Base-by-base conservation (phyloP, 2,113 vertebrate species). In the Benitochromis conjunctus region DNA sequence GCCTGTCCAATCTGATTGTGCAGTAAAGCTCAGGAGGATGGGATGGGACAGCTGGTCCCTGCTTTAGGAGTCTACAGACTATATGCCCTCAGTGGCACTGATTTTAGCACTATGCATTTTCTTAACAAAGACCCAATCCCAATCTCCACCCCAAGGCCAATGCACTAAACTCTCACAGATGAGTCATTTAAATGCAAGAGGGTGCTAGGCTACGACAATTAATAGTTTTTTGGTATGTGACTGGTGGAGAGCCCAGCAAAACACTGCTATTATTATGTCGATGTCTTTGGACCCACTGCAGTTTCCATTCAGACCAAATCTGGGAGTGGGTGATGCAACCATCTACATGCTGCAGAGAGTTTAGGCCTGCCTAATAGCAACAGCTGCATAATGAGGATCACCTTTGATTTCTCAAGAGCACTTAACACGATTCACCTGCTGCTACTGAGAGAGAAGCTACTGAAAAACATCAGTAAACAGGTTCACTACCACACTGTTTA, bases 1-100 rank as follows among this genome's bases (percentile, higher is more conserved):
- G 66, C 51, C 80, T 89, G 90, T 91, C 87, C 16, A 10, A 86
- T 84, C 78, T 54, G 2, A 88, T 92, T 19, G 19, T 19, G 55
- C 87, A 21, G 26, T 21, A 13, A 76, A 81, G 29, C 85, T 82
- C 57, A 5, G 31, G 58, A 82, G 81, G 80, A 80, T 29, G 31
- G 11, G 53, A 19, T 5, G 54, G 88, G 82, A 85, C 90, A 53
- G 77, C 69, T 21, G 84, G 55, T 80, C 38, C 38, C 48, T 57
- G 29, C 13, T 0, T n/a, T 4, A 43, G 36, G 19, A 38, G 16
- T 31, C 48, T 46, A 79, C 21, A 16, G 58, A 19, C 48, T 79
- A 3, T 6, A n/a, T 3, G 36, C 54, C 3, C 5, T 38, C 54
- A 55, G 31, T 48, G 19, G 64, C 79, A 26, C 12, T 60, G 74